These are phyloP conservation scores for Rapana venosa DNA, from an alignment of 2,888 invertebrate species.

Conservation along the genomic window DNA sequence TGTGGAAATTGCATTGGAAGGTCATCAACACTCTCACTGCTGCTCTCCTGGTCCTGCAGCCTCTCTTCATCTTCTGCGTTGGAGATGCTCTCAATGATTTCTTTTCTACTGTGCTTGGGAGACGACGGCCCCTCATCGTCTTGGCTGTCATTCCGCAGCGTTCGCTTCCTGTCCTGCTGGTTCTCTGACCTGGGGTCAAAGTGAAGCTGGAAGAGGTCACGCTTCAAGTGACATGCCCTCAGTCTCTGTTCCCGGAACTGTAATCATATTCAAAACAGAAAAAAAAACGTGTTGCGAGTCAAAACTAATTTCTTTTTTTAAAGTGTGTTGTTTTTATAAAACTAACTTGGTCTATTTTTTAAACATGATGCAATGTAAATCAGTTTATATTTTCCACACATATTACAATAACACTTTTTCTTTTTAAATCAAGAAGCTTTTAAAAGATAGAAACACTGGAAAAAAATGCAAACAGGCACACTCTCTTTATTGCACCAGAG, in stretches of 20 bases:
- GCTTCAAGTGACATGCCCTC: slow-evolving; percentile 15
- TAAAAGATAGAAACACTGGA: too few species aligned
- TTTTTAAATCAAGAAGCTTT: too few species aligned
- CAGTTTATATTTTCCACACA: too few species aligned
- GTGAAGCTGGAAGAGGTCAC: slow-evolving; percentile 12
- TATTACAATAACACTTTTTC: too few species aligned
- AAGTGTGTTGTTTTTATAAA: neutral
- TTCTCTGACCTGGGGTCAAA: slow-evolving; percentile 15
- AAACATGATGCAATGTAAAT: too few species aligned
- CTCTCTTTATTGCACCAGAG: too few species aligned
- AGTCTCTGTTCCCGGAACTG: slow-evolving; percentile 30
- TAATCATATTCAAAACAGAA: neutral
- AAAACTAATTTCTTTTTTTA: too few species aligned
- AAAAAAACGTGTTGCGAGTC: neutral
- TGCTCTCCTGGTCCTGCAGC: neutral
- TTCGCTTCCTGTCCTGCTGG: neutral
- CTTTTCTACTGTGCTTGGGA: neutral
- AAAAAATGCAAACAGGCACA: too few species aligned
- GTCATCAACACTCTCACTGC: slow-evolving; percentile 19
- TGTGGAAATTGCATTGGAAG: neutral
- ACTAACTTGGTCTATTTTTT: too few species aligned
- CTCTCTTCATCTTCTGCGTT: neutral
- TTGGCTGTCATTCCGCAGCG: neutral
- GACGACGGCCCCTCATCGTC: neutral
- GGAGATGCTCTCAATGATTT: neutral